Conservation (phyloP, 2,113 vertebrate species). For the Tichodroma muraria region DNA sequence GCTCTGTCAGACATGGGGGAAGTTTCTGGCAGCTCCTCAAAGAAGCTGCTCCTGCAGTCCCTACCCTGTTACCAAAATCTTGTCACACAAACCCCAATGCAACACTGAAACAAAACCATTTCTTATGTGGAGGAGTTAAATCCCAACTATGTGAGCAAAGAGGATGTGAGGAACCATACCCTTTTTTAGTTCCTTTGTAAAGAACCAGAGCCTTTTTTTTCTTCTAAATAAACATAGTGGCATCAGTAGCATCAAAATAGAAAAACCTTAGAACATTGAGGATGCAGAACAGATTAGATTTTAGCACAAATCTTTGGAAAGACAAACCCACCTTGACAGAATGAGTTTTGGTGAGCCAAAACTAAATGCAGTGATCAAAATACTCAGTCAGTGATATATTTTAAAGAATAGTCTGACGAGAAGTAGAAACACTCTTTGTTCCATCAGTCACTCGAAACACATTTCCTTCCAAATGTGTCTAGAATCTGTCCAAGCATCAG, state of each 20-base stretch:
- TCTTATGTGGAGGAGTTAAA: not conserved
- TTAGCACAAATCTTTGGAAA: not conserved
- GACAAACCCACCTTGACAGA: not conserved
- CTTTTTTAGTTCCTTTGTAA: not conserved
- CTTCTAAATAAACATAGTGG: not conserved
- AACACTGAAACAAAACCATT: not conserved
- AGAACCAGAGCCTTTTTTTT: not conserved
- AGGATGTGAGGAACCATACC: not conserved
- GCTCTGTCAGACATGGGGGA: not conserved
- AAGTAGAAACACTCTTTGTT: constrained; percentile 20
- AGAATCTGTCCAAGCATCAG: not conserved
- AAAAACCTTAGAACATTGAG: not conserved
- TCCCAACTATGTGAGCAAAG: not conserved
- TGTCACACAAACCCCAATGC: not conserved
- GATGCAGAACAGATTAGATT: not conserved
- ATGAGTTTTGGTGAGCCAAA: not conserved
- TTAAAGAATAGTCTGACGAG: not conserved
- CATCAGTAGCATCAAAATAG: not conserved
- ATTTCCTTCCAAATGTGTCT: constrained; percentile 10
- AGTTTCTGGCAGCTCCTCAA: not conserved
- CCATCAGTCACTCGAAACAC: not conserved
- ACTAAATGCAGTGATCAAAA: not conserved
- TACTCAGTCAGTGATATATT: not conserved
- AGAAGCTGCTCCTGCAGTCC: not conserved
- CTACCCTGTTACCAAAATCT: not conserved